Evolutionary conservation across 2,888 invertebrate genomes (phyloP).

Genomic region (Tineola bisselliella): DNA sequence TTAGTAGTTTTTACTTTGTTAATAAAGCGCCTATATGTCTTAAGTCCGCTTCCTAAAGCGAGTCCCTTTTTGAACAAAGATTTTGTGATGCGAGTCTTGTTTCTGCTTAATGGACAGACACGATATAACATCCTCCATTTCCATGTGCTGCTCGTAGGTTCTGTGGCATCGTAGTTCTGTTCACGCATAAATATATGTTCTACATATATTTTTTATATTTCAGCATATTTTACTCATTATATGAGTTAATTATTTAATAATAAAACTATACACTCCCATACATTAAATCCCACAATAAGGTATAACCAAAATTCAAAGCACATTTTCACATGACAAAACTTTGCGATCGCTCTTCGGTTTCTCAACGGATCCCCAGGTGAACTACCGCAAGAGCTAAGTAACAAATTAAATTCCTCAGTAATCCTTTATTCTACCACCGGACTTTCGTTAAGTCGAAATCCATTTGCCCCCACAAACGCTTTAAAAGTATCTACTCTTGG

Average conservation of each 20-base stretch:
- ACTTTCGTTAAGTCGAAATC: constrained; percentile 17
- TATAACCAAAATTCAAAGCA: neutral
- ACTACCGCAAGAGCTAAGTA: constrained; percentile 28
- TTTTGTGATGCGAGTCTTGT: constrained; percentile 12
- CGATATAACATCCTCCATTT: constrained; percentile 17
- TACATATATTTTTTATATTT: neutral
- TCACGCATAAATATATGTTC: neutral
- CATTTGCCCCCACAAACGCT: neutral
- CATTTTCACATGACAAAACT: constrained; percentile 11
- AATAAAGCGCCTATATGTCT: neutral
- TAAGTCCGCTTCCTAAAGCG: neutral
- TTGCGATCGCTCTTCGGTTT: neutral
- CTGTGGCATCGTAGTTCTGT: neutral
- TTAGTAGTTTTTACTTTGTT: neutral
- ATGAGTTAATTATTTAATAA: too few species aligned
- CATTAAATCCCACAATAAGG: neutral
- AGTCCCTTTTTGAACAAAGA: neutral
- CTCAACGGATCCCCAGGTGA: constrained; percentile 21
- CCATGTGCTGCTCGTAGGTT: neutral
- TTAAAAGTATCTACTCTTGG: constrained; percentile 4
- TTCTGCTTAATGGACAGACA: constrained; percentile 36
- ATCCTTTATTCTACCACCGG: constrained; percentile 26
- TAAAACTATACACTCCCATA: neutral
- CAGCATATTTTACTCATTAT: neutral
- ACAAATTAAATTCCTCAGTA: constrained; percentile 40